These are phyloP conservation scores for Setipinna tenuifilis DNA, from an alignment of 2,797 vertebrate genomes.

Conservation along the genomic window DNA sequence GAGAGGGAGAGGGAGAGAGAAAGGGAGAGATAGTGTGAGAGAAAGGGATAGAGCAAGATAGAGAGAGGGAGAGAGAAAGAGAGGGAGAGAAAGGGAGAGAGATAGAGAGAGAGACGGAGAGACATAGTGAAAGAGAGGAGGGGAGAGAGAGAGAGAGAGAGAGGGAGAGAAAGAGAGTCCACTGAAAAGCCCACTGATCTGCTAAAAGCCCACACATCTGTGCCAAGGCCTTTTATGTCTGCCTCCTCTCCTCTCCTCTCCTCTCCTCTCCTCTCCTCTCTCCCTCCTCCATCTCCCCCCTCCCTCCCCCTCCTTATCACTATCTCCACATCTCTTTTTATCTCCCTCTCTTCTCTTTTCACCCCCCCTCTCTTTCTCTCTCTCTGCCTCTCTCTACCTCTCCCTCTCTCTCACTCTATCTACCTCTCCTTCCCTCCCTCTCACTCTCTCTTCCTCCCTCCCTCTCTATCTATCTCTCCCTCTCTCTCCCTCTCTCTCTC, in stretches of 20 bases:
- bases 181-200: conserved; percentile 8
- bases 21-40: too few relatives aligned
- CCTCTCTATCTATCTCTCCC: too few relatives aligned
- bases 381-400: too few relatives aligned
- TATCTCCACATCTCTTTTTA: too few relatives aligned
- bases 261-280: neutral
- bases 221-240: conserved; percentile 43
- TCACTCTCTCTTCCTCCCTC: too few relatives aligned
- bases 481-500: too few relatives aligned
- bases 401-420: too few relatives aligned
- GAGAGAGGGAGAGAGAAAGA: neutral
- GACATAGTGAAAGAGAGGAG: neutral
- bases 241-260: conserved; percentile 5
- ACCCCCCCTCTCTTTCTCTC: too few relatives aligned
- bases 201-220: conserved; percentile 39
- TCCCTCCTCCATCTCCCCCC: neutral
- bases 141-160: neutral
- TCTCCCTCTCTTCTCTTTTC: too few relatives aligned
- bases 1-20: neutral
- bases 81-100: neutral
- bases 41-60: conserved; percentile 26
- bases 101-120: neutral
- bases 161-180: neutral
- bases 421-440: too few relatives aligned
- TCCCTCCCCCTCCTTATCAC: neutral